Evolutionary conservation across 2,113 vertebrate species (phyloP).

Genomic region (Pseudonaja textilis): DNA sequence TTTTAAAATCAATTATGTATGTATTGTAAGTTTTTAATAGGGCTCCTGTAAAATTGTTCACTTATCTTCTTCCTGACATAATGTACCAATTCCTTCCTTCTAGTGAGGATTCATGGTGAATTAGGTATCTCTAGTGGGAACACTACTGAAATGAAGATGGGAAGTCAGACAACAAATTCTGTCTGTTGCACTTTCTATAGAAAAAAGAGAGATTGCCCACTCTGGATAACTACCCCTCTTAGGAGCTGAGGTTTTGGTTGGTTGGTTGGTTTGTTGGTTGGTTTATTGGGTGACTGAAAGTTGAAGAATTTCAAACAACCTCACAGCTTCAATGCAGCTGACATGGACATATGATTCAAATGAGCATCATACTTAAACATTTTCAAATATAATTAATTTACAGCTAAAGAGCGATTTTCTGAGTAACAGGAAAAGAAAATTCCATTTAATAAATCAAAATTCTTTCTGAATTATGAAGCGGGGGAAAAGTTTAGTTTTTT

Average conservation of each 20-base stretch:
- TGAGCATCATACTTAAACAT: neutral
- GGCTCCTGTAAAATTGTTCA: neutral
- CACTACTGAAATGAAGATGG: too few relatives aligned
- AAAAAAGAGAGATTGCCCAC: neutral
- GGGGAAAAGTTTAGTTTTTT: neutral
- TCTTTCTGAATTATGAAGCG: neutral
- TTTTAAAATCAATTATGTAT: neutral
- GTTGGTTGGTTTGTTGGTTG: neutral
- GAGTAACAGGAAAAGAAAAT: neutral
- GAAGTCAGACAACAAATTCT: neutral
- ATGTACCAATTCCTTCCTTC: neutral
- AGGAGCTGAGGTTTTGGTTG: neutral
- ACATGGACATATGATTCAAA: neutral
- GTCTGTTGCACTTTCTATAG: neutral
- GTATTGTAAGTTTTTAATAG: neutral
- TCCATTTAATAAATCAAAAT: neutral
- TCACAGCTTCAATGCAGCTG: neutral
- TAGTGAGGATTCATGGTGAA: neutral
- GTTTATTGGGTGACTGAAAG: neutral
- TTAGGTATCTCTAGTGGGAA: neutral
- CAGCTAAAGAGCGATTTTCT: neutral
- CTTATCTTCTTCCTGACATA: neutral
- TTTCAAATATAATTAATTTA: neutral
- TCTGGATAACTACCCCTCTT: neutral
- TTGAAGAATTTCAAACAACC: neutral